These are phyloP conservation scores for Troides aeacus DNA, from an alignment of 2,888 invertebrate genomes.

Conservation along the genomic window DNA sequence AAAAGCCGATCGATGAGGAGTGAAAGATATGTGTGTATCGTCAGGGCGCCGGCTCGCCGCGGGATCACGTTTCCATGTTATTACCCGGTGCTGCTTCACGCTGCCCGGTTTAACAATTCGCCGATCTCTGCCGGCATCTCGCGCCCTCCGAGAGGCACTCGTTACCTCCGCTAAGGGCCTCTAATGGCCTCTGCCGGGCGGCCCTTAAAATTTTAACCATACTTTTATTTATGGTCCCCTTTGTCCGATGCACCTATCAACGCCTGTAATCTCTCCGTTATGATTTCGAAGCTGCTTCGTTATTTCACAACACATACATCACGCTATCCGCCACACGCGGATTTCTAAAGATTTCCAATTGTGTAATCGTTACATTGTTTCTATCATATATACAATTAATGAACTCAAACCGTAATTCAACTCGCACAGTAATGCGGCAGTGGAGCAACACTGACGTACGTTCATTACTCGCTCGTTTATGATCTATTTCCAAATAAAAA, in stretches of 20 bases:
- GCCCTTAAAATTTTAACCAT: conserved; percentile 76
- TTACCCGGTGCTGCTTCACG: conserved; percentile 57
- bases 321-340: neutral
- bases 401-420: too few species aligned
- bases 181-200: conserved; percentile 66
- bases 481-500: too few species aligned
- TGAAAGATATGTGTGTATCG: conserved; percentile 10
- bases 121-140: conserved; percentile 66
- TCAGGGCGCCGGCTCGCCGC: conserved; percentile 23
- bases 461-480: too few species aligned
- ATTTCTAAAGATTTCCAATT: neutral
- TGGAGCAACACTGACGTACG: too few species aligned
- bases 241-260: conserved; percentile 63
- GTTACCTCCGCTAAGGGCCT: conserved; percentile 70
- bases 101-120: conserved; percentile 57
- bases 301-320: conserved; percentile 26
- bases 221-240: conserved; percentile 72
- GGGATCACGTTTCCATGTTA: conserved; percentile 42
- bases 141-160: conserved; percentile 49
- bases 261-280: conserved; percentile 59
- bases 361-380: too few species aligned
- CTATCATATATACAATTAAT: too few species aligned
- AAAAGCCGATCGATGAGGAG: conserved; percentile 2
- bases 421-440: too few species aligned
- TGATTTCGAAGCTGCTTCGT: conserved; percentile 47